A percentile compares a stretch with the other conserved stretches of the same genome.
phyloP scores from a whole-genome alignment of 2,113 vertebrate species.

The Lanius collurio region DNA sequence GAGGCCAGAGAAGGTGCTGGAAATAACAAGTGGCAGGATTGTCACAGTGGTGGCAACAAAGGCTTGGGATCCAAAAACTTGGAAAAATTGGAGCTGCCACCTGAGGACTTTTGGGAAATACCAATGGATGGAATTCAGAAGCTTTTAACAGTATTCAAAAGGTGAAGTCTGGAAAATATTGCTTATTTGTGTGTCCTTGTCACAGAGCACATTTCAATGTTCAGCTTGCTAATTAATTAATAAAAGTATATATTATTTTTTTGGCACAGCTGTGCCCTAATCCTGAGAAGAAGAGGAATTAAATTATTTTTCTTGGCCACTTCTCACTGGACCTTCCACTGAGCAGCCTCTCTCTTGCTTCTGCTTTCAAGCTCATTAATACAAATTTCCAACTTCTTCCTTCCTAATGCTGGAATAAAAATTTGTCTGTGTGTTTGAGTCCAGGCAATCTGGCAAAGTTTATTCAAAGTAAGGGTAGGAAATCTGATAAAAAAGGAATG shows the following conservation, averaged over 20 bases:
- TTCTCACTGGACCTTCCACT: neutral
- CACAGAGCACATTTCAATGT: neutral
- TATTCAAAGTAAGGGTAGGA: neutral
- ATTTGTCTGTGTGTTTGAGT: neutral
- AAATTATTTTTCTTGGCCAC: neutral
- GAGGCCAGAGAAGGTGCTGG: neutral
- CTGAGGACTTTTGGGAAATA: neutral
- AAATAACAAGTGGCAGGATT: neutral
- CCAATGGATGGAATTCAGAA: neutral
- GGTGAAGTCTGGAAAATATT: neutral
- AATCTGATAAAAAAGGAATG: neutral
- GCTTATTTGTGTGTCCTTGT: neutral
- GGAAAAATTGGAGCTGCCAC: neutral
- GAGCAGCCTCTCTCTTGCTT: neutral
- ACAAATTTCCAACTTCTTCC: neutral
- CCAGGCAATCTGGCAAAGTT: neutral
- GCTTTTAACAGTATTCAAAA: neutral
- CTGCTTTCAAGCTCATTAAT: slow-evolving; percentile 3
- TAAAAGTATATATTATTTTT: neutral
- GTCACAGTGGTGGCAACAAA: neutral
- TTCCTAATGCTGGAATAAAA: neutral
- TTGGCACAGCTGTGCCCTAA: neutral
- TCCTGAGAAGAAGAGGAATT: neutral
- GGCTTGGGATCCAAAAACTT: neutral
- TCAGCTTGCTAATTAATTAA: neutral